Evolutionary conservation across 2,113 vertebrate species (phyloP), one percentile per base, ranked within the genome.

Genomic region (Entomyzon cyanotis): DNA sequence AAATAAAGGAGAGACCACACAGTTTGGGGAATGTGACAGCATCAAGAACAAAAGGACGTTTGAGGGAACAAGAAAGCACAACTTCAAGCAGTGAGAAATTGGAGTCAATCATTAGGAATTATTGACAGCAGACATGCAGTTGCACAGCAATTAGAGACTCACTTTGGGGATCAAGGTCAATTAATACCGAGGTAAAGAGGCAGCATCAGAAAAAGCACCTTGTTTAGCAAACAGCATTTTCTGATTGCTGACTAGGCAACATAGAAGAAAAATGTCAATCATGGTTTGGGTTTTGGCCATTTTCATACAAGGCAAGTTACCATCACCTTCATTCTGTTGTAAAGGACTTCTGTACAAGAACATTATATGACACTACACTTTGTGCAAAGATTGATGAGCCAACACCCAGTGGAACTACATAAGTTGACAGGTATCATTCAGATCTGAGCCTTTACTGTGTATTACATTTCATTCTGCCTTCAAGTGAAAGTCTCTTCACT

Each of bases 1-100:
- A 95, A 94, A 94, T 90, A 89, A 93, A 93, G 58, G 47, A 86
- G 70, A 85, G 90, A 88, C 92, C 90, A 92, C 85, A 80, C 94
- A 88, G 79, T 88, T 50, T 53, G 88, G 68, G 50, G 31, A 93
- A 52, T 53, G 31, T 64, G 22, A 39, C 16, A 52, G 53, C 74
- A 73, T 47, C 0, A 21, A 83, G 87, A 94, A 95, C 82, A 93
- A 90, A 96, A 93, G 78, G 41, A 76, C 10, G 7, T 90, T 88
- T 77, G 63, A 90, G 82, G 56, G n/a, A 73, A 86, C 30, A 87
- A 87, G 67, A 88, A 93, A 93, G 58, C 10, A 2, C 63, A 90
- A 15, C 71, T 93, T 86, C n/a, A 59, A 83, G 75, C 55, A 58
- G 46, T 70, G 59, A 90, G 88, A 74, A 93, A 88, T 20, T 50